A percentile compares a stretch with the other conserved stretches of the same genome.
These are phyloP conservation scores for Cochlearius cochlearius DNA, from an alignment of 2,113 vertebrate species.

Conservation along the genomic window DNA sequence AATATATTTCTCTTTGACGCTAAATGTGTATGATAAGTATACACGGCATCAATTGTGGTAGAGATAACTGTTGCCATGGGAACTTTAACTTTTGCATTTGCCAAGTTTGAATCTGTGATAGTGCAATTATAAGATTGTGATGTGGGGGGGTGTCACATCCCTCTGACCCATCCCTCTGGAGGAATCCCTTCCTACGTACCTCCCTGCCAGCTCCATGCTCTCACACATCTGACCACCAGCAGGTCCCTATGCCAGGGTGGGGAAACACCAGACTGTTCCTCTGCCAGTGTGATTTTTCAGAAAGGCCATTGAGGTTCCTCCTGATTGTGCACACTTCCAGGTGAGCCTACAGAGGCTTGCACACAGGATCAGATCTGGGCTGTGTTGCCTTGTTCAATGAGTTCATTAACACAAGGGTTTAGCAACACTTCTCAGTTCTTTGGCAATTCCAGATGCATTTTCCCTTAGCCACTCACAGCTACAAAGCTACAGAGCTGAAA, in stretches of 20 bases:
- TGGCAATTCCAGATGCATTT: background rate
- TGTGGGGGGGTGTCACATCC: background rate
- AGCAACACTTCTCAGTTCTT: background rate
- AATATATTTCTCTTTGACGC: background rate
- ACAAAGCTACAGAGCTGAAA: background rate
- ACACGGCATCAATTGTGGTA: slow-evolving; percentile 1
- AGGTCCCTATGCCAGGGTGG: fast-evolving
- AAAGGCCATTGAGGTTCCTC: background rate
- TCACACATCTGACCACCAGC: background rate
- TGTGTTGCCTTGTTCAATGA: background rate
- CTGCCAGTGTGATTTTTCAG: background rate
- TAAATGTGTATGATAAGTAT: background rate
- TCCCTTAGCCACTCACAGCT: background rate
- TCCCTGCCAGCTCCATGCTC: background rate
- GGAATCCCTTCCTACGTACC: background rate
- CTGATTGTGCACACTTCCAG: background rate
- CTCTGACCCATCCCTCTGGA: background rate
- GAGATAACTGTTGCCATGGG: slow-evolving; percentile 43
- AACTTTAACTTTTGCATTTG: slow-evolving; percentile 27
- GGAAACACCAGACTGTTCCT: background rate
- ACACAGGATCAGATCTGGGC: background rate
- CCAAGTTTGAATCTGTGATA: background rate
- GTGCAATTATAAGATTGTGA: background rate
- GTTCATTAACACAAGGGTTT: background rate
- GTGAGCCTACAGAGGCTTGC: background rate